Evolutionary conservation across 2,888 invertebrate species (phyloP), one percentile per base, ranked within the genome.

Genomic region (Glyphotaelius pellucidus): DNA sequence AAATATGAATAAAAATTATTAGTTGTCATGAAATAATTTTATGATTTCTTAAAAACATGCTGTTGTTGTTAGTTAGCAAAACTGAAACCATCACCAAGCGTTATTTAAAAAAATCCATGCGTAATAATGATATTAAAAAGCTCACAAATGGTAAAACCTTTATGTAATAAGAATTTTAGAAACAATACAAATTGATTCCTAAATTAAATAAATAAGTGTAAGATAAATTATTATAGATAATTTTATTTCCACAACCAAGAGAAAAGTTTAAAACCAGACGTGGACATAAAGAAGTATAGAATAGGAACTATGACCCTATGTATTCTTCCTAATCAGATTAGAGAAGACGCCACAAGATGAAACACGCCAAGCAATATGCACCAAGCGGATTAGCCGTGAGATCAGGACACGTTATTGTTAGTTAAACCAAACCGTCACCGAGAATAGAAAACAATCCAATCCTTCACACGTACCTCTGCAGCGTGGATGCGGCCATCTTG

Each of bases 401-500:
- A 85, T 38, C 31, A 14, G 35, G 67, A 67, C 31, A 85, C 67
- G n/a, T 90, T 90, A 90, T 52, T 86, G 89, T 52, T 79, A 80
- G 83, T 87, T 86, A 91, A 92, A 90, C 67, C 90, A 93, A 90
- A 91, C 90, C 91, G 91, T 85, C 91, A 90, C 90, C 90, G 52
- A 86, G n/a, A 25, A 81, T 38, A 38, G 38, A 83, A 42, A 84
- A 38, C 80, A 67, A 67, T n/a, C 67, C 67, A 67, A 67, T 67
- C 67, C 25, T 86, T 86, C 83, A 93, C 93, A 91, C 67, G 25
- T 93, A 93, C 93, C 93, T 93, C 91, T 91, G 91, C 14, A 89
- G 91, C 7, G 91, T 80, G 14, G 90, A 32, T n/a, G 89, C 79
- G 38, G 84, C 85, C 79, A 90, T 92, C 85, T 93, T 94, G 94